Evolutionary conservation across 2,888 invertebrate species (phyloP).

Genomic region (Thelaira solivaga): DNA sequence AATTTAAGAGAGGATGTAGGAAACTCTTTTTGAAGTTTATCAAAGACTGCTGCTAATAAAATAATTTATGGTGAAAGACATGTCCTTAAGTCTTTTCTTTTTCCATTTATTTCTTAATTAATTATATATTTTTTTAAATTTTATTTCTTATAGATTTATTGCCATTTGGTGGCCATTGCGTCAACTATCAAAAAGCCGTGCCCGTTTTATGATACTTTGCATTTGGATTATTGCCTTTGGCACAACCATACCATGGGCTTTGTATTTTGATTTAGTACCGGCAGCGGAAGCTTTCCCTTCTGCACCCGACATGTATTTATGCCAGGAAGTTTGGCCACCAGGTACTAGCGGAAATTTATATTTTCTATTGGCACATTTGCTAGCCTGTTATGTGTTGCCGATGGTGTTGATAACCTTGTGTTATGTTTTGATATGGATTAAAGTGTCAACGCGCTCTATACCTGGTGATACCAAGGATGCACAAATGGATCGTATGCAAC

Average conservation of each 20-base stretch:
- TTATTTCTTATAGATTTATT: slow-evolving; percentile 87
- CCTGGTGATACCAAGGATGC: slow-evolving; percentile 94
- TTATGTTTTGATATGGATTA: slow-evolving; percentile 94
- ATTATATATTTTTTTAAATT: slow-evolving; percentile 26
- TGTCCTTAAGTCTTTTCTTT: no score
- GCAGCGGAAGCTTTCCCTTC: slow-evolving; percentile 79
- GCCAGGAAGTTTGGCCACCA: slow-evolving; percentile 91
- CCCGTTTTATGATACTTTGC: slow-evolving; percentile 90
- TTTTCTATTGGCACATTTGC: slow-evolving; percentile 91
- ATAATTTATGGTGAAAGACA: no score
- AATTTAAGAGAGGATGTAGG: no score
- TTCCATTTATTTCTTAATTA: no score
- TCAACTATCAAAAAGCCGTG: slow-evolving; percentile 92
- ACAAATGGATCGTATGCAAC: slow-evolving; percentile 94
- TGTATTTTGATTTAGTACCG: slow-evolving; percentile 87
- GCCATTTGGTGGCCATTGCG: slow-evolving; percentile 97
- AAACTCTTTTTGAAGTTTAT: no score
- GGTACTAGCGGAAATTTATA: slow-evolving; percentile 88
- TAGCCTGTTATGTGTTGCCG: slow-evolving; percentile 93
- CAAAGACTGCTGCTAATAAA: no score
- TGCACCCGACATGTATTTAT: slow-evolving; percentile 85
- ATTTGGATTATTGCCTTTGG: slow-evolving; percentile 93
- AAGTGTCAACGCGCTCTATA: slow-evolving; percentile 91
- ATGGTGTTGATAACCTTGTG: slow-evolving; percentile 94
- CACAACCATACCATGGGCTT: slow-evolving; percentile 92